These are phyloP conservation scores for Abscondita cerata DNA, from an alignment of 2,888 invertebrate species.

Conservation along the genomic window DNA sequence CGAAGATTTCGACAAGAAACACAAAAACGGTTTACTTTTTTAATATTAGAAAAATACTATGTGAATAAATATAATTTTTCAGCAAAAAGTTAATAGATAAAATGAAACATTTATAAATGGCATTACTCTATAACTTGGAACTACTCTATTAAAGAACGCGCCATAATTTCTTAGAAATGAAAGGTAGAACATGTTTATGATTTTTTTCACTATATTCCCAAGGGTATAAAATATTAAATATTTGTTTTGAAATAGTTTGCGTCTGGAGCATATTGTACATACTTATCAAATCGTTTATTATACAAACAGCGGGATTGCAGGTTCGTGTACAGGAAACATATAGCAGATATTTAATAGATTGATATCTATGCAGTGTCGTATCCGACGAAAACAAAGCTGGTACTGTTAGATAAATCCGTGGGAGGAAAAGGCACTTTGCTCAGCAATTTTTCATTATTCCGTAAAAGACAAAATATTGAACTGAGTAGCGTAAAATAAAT, in stretches of 20 bases:
- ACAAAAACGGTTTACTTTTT: too few species aligned
- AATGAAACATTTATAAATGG: background rate
- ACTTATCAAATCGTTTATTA: constrained; percentile 33
- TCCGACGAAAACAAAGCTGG: constrained; percentile 38
- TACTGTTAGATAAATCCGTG: constrained; percentile 39
- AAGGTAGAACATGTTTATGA: constrained; percentile 3
- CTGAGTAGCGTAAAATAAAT: too few species aligned
- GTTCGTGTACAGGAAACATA: constrained; percentile 43
- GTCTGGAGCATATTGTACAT: constrained; percentile 22
- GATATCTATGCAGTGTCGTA: constrained; percentile 40
- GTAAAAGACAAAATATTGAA: too few species aligned
- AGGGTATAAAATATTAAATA: constrained; percentile 15
- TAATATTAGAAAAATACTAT: too few species aligned
- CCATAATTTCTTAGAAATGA: constrained; percentile 4
- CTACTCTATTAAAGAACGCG: background rate
- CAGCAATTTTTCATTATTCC: constrained; percentile 28
- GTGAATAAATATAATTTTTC: too few species aligned
- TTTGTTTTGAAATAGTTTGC: constrained; percentile 27
- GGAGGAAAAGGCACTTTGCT: constrained; percentile 36
- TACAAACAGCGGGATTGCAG: constrained; percentile 33
- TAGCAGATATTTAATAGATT: constrained; percentile 42
- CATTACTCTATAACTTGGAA: background rate
- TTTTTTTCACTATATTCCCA: constrained; percentile 2
- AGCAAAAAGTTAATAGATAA: too few species aligned
- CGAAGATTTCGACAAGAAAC: too few species aligned